These are phyloP conservation scores for Darevskia nairensis DNA, from an alignment of 2,797 vertebrate genomes.

Conservation along the genomic window DNA sequence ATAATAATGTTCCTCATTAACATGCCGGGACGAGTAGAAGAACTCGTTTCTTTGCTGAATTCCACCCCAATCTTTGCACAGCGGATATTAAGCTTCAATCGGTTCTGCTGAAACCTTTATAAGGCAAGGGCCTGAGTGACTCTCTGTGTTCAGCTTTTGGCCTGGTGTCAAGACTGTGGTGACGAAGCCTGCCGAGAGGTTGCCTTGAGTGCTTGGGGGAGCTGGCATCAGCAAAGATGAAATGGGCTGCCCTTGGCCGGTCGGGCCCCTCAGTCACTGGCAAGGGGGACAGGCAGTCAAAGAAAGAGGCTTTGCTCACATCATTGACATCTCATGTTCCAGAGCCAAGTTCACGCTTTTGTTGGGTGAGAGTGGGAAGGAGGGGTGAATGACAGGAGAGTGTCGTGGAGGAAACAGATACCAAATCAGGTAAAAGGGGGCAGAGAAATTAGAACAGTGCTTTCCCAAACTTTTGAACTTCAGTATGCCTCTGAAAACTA, in stretches of 20 bases:
- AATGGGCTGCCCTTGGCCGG: constrained; percentile 29
- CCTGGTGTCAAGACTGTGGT: constrained; percentile 8
- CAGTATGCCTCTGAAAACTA: too few relatives aligned
- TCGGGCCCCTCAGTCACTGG: not conserved
- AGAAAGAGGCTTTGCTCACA: not conserved
- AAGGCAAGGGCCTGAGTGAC: constrained; percentile 22
- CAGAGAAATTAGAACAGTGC: not conserved
- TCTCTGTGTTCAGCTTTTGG: constrained; percentile 40
- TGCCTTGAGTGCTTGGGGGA: constrained; percentile 53
- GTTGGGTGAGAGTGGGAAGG: not conserved
- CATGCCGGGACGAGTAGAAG: rapidly evolving
- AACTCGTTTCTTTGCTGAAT: not conserved
- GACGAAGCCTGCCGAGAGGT: constrained; percentile 48
- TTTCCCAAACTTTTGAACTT: not conserved
- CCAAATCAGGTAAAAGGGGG: not conserved
- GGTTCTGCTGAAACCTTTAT: constrained; percentile 57
- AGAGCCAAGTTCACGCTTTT: constrained; percentile 41
- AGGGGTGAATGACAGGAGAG: not conserved
- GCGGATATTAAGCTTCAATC: constrained; percentile 14
- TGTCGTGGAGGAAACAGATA: not conserved
- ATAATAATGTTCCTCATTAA: not conserved
- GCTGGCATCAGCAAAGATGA: constrained; percentile 69
- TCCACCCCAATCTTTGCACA: rapidly evolving
- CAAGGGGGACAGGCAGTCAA: not conserved
- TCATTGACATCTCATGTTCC: constrained; percentile 22